Evolutionary conservation across 30 jellyfish, hydroid and myxozoan genomes (phyloP), one percentile per base, ranked within the genome.

Genomic region (Calvadosia cruxmelitensis): DNA sequence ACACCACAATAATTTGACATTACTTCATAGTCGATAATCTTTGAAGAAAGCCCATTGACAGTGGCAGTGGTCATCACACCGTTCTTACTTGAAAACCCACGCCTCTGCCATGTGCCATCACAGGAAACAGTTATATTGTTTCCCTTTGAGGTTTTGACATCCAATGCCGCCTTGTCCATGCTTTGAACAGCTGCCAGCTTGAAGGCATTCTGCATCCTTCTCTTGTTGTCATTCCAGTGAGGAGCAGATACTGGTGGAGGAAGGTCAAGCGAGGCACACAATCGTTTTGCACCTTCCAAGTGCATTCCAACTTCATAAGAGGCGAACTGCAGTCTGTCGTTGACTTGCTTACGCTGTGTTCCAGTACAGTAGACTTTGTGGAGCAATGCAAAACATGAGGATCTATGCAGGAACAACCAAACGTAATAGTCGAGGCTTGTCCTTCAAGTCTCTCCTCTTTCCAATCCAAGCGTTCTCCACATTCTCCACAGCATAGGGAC

Each of bases 51-150:
- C 1, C 74, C 78, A 69, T 69, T 69, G 70, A 69, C 78, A 13
- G 78, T 34, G 36, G 78, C 78, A 36, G 49, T 62, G 24, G 70
- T 69, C 71, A 69, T 30, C 50, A 69, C 78, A 36, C 72, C 72
- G 25, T 69, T 69, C 70, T 69, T 69, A 49, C 78, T 69, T 23
- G 70, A 26, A 69, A 69, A 69, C 5, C 78, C 78, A n/a, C n/a
- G n/a, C n/a, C 78, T n/a, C n/a, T n/a, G n/a, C n/a, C n/a, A n/a
- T n/a, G n/a, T n/a, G n/a, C n/a, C n/a, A n/a, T n/a, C n/a, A 49
- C 78, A 69, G 30, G 78, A 69, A 32, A 69, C 78, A 69, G 36
- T 69, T 29, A 69, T 34, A 49, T 69, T 70, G 27, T 49, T 49
- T 27, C 74, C 78, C 31, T 33, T 49, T 42, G 36, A 69, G 12